Evolutionary conservation across 2,888 invertebrate genomes (phyloP), one percentile per base, ranked within the genome.

Genomic region (Elysia crispata): DNA sequence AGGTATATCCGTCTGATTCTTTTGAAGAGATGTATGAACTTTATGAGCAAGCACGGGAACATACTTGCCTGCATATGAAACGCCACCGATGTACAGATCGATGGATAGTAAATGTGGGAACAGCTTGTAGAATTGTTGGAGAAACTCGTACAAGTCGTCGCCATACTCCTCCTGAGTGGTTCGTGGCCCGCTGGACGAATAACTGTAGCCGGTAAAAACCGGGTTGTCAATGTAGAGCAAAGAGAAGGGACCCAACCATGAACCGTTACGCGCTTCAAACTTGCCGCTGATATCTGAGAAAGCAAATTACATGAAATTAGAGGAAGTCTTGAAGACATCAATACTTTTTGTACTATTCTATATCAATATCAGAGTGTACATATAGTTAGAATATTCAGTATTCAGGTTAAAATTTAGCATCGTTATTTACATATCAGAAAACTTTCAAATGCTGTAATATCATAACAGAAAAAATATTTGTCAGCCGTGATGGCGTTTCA

Each of bases 71-170:
- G 90, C 89, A 88, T 91, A 91, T 0, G 91, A 91, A 90, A 91
- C 97, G 0, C 98, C 98, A 0, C 96, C 95, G 0, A 97, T 94
- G 93, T 95, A 98, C 91, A 98, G 97, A 73, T 95, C 95, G 86
- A 95, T 95, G 23, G 86, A 83, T 87, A 94, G 94, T 41, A 95
- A 93, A 86, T 96, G 95, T 0, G 96, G 95, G 90, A 97, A 98
- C 0, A 98, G 90, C 83, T 94, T 93, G 91, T 97, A 97, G 91
- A 98, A 96, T 91, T 98, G 98, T 8, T 77, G 81, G 70, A 91
- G 76, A 62, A 87, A 89, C 11, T n/a, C 33, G 66, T 62, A 76
- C 60, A 80, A 20, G 0, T 74, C 75, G 1, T 33, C 20, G 8
- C 13, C 28, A 23, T 62, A 74, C 18, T 30, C 79, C 23, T 41